Base-by-base conservation (phyloP, 2,797 vertebrate genomes). In the Fistularia commersonii region DNA sequence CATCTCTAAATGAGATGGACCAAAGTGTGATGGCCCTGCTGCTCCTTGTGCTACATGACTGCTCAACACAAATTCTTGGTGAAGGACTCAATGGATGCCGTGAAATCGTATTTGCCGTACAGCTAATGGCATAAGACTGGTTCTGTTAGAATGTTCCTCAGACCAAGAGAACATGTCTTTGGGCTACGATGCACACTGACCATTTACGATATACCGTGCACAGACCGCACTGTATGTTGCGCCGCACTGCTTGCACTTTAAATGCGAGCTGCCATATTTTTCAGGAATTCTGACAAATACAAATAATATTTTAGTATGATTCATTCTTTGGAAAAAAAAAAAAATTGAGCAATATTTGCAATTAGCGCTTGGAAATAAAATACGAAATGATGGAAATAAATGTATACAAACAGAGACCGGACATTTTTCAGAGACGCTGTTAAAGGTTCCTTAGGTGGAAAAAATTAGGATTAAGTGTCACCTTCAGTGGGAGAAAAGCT, bases 1-100 rank as follows among this genome's bases (percentile, higher is more conserved):
- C 84, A 82, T 86, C 85, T 84, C 85, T 86, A 89, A 85, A 89
- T 88, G 90, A 89, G 91, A 92, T 82, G 86, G 89, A 91, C 89
- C 86, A 83, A 75, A 77, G 72, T 88, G 85, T 87, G 87, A 89
- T 89, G 80, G 84, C 83, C 83, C 84, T 77, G 81, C 86, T 86
- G 87, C 87, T 90, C 87, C 81, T 83, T 76, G 77, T 83, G 86
- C 74, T 82, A 53, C 87, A 87, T 82, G 82, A 83, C 83, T 48
- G 76, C 52, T 81, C 72, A 66, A 79, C 72, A 60, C 76, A 87
- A 77, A 90, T 87, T 68, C 76, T 76, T 80, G 82, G 67, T 77
- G 81, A 87, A 84, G 80, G 82, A 79, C 80, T 88, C 82, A 80
- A 79, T 84, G 76, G 72, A 85, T 69, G 77, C 82, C 55, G 62